Base-by-base conservation (phyloP, 2,888 invertebrate genomes). In the Papilio elwesi region DNA sequence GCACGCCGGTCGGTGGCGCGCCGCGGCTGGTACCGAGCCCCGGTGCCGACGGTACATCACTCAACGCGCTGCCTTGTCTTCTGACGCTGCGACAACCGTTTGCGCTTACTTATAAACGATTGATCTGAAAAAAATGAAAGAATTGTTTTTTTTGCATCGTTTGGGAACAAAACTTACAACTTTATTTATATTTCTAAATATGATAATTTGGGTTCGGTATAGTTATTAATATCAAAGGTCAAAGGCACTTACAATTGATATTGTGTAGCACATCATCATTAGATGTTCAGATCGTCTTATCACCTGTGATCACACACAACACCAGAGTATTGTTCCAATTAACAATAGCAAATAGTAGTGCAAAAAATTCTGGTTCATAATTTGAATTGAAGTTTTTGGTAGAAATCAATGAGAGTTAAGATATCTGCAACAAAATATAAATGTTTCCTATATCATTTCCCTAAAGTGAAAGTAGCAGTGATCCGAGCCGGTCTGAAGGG, bases 1-100 rank as follows among this genome's bases (percentile, higher is more conserved):
- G 79, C 83, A 75, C 76, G 76, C 59, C 59, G 59, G 80, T 76
- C 80, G 81, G 89, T 81, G 87, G 86, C 84, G 76, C 74, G 81
- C 84, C 84, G 83, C 79, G 83, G 74, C 85, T 82, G 85, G 86
- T 80, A 85, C 86, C 76, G 77, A 38, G 57, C 59, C 48, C 8
- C 11, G 48, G 65, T 67, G 71, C 74, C 72, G 64, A 70, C 74
- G 73, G 70, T 76, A 76, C 79, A 79, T 81, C 82, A 80, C 78
- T 82, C 81, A 79, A 76, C 68, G 10, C 4, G 26, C 16, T 49
- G 15, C 76, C 68, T 16, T 74, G 74, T 75, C 75, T 74, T 55
- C 73, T 55, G 74, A 73, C 71, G 69, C 70, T 69, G 68, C 71
- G 71, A 70, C 63, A 69, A 59, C 68, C 75, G 75, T 77, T 75